Evolutionary conservation across 1,140 invertebrate genomes (phyloP), one percentile per base, ranked within the genome.

Genomic region (Acyrthosiphon pisum): DNA sequence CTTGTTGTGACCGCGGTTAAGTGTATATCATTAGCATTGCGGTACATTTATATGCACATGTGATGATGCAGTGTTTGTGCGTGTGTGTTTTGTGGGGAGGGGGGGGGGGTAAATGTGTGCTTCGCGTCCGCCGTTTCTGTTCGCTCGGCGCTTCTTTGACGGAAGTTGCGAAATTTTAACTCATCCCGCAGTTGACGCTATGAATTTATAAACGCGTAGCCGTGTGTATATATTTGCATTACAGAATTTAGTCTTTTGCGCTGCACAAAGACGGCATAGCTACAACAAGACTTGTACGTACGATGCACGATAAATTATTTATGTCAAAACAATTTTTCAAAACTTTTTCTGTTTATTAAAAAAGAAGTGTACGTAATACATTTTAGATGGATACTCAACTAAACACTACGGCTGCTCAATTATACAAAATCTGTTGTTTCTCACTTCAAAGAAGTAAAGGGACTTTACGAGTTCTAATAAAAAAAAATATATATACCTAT

Each of bases 261-360:
- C 30, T 18, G 60, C 30, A n/a, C 60, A 76, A n/a, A 76, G 60
- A 20, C 60, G 60, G 30, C 11, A 18, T 6, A 76, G 60, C 60
- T 76, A 23, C 50, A n/a, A 60, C 30, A n/a, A 18, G 60, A 68
- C 30, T 76, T 8, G 48, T 46, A 48, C 50, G 60, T n/a, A n/a
- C 60, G n/a, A 76, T 1, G 6, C 30, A 76, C 60, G n/a, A 76
- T 76, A 76, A 76, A 76, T 76, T n/a, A 76, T 76, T 76, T 76
- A 76, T 35, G n/a, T 3, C 30, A n/a, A 76, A 76, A n/a, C 60
- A n/a, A 76, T n/a, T 76, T 68, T 76, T 76, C n/a, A n/a, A 76
- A 76, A n/a, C 60, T 76, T 76, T 76, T 50, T 76, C n/a, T 76
- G n/a, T 76, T 76, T 68, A 68, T 68, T 68, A 68, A n/a, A 68